Conservation (phyloP, 2,888 invertebrate species). For the Drosophila niveifrons region DNA sequence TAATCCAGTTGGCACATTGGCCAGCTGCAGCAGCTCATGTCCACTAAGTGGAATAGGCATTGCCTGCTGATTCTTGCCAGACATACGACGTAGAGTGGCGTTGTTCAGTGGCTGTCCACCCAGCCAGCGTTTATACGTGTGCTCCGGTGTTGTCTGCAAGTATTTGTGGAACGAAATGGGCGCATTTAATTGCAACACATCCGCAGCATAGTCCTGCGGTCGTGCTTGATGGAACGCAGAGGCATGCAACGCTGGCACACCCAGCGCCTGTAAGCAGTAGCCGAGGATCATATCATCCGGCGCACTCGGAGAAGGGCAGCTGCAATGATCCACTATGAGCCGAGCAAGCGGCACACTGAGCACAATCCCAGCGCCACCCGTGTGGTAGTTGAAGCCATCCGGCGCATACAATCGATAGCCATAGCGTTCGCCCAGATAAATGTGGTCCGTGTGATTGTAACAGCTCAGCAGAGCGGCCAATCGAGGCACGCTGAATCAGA, state of each 20-base stretch:
- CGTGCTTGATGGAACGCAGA: slow-evolving; percentile 97
- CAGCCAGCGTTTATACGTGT: slow-evolving; percentile 90
- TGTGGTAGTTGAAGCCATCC: slow-evolving; percentile 95
- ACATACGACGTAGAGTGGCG: slow-evolving; percentile 26
- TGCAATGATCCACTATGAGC: slow-evolving; percentile 87
- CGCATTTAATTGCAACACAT: slow-evolving; percentile 86
- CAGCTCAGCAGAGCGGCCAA: slow-evolving; percentile 83
- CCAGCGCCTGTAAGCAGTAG: slow-evolving; percentile 89
- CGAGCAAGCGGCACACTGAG: slow-evolving; percentile 89
- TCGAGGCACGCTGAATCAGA: slow-evolving; percentile 77
- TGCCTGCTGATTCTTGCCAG: slow-evolving; percentile 22
- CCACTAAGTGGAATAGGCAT: slow-evolving; percentile 21
- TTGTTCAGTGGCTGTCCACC: slow-evolving; percentile 45
- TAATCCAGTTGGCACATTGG: neutral
- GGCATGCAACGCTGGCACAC: slow-evolving; percentile 90
- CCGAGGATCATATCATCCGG: slow-evolving; percentile 98
- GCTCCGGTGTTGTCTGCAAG: slow-evolving; percentile 92
- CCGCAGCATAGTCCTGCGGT: slow-evolving; percentile 92
- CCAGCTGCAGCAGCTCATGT: slow-evolving; percentile 9
- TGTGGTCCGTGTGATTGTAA: slow-evolving; percentile 79
- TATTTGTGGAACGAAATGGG: slow-evolving; percentile 97
- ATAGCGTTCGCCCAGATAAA: slow-evolving; percentile 94
- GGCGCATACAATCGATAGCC: slow-evolving; percentile 89
- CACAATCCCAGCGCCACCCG: slow-evolving; percentile 96
- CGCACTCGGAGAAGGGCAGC: slow-evolving; percentile 89